Evolutionary conservation across 2,888 invertebrate species (phyloP).

Genomic region (Cerastis leucographa): DNA sequence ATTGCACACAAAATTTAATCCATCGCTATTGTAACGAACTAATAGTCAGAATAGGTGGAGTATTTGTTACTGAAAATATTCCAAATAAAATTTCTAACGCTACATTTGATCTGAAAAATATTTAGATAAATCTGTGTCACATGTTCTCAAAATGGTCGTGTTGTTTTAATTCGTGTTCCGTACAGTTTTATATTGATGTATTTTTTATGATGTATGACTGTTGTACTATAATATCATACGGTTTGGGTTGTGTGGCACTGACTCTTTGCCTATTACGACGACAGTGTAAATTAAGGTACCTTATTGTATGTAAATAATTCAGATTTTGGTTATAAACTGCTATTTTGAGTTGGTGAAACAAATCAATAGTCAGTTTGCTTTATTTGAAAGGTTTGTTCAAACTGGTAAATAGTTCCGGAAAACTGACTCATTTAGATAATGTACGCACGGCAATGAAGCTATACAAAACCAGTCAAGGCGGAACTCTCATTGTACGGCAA

Average conservation of each 20-base stretch:
- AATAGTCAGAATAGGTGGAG: constrained; percentile 8
- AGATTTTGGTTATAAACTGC: not conserved
- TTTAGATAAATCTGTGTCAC: constrained; percentile 65
- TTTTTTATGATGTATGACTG: constrained; percentile 62
- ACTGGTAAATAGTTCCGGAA: not conserved
- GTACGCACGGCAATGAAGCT: no score
- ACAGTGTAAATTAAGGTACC: not conserved
- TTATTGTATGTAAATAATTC: constrained; percentile 26
- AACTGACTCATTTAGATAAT: not conserved
- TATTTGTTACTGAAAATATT: constrained; percentile 15
- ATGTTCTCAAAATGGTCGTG: constrained; percentile 44
- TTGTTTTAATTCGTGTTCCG: constrained; percentile 55
- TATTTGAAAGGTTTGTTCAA: not conserved
- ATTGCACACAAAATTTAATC: not conserved
- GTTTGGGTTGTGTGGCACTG: constrained; percentile 38
- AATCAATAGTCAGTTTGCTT: not conserved
- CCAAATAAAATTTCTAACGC: not conserved
- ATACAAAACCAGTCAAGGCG: no score
- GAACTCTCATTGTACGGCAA: no score
- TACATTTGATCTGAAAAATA: constrained; percentile 40
- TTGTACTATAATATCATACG: constrained; percentile 61
- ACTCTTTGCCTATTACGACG: constrained; percentile 32
- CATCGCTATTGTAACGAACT: not conserved
- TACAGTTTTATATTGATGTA: constrained; percentile 63
- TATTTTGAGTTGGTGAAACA: not conserved